Evolutionary conservation across 2,113 vertebrate species (phyloP).

Genomic region (Otolemur garnettii): DNA sequence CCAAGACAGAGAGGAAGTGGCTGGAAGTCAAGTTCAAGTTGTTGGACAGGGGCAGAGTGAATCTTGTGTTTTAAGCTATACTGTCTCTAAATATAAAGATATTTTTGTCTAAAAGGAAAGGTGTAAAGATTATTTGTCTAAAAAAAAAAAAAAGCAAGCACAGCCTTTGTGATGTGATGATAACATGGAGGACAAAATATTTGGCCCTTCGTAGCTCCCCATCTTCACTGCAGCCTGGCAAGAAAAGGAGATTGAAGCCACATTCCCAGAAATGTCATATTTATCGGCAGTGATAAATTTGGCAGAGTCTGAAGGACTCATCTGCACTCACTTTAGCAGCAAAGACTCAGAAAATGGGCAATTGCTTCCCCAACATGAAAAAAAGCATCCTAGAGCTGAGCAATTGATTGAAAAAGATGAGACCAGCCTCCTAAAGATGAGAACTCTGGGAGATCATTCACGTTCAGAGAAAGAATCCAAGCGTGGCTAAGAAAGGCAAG

Average conservation of each 20-base stretch:
- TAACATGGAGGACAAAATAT: constrained; percentile 55
- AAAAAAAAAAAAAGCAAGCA: neutral
- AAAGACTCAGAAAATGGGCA: constrained; percentile 80
- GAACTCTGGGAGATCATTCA: constrained; percentile 70
- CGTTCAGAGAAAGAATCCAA: constrained; percentile 56
- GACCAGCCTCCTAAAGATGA: constrained; percentile 66
- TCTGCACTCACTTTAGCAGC: constrained; percentile 73
- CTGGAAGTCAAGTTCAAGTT: neutral
- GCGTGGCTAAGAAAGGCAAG: constrained; percentile 51
- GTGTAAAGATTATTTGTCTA: constrained; percentile 31
- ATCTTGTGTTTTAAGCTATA: neutral
- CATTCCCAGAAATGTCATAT: constrained; percentile 73
- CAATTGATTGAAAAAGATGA: constrained; percentile 76
- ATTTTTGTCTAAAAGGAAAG: neutral
- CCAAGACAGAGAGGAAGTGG: neutral
- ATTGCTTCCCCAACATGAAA: constrained; percentile 72
- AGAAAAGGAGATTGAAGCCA: constrained; percentile 57
- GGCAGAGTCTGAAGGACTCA: constrained; percentile 69
- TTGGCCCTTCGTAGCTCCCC: neutral
- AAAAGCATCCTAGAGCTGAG: constrained; percentile 66
- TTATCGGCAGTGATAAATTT: constrained; percentile 73
- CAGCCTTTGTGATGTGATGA: neutral
- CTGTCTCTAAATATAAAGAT: neutral
- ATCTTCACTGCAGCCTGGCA: constrained; percentile 49
- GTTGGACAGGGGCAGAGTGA: neutral